Conservation (phyloP, 2,113 vertebrate genomes). For the Alethe diademata region DNA sequence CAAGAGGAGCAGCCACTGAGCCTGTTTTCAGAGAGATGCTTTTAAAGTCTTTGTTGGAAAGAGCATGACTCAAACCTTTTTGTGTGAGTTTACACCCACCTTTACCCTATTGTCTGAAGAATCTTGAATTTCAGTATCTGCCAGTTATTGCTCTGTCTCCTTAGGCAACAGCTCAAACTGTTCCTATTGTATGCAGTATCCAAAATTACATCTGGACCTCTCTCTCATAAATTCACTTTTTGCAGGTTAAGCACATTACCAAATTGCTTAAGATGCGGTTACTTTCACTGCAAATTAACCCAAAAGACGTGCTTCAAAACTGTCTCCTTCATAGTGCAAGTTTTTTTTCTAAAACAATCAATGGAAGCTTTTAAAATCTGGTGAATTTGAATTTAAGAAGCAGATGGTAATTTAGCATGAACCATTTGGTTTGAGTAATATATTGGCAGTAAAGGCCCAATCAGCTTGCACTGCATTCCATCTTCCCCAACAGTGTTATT, state of each 20-base stretch:
- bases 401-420: slow-evolving; percentile 64
- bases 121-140: neutral
- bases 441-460: slow-evolving; percentile 46
- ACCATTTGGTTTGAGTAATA: slow-evolving; percentile 62
- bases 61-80: neutral
- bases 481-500: slow-evolving; percentile 45
- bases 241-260: slow-evolving; percentile 49
- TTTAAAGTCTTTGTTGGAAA: neutral
- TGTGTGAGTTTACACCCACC: neutral
- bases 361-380: slow-evolving; percentile 55
- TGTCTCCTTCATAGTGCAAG: neutral
- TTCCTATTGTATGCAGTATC: neutral
- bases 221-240: slow-evolving; percentile 31
- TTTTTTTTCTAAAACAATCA: slow-evolving; percentile 49
- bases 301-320: neutral
- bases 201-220: slow-evolving; percentile 33
- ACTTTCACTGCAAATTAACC: slow-evolving; percentile 52
- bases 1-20: neutral
- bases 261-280: slow-evolving; percentile 40
- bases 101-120: neutral
- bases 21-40: neutral
- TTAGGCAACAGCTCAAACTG: neutral
- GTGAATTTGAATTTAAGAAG: slow-evolving; percentile 39
- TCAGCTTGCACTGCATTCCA: slow-evolving; percentile 23
- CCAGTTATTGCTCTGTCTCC: neutral